Base-by-base conservation (phyloP, 2,797 vertebrate species). In the Orestias chungarensis region DNA sequence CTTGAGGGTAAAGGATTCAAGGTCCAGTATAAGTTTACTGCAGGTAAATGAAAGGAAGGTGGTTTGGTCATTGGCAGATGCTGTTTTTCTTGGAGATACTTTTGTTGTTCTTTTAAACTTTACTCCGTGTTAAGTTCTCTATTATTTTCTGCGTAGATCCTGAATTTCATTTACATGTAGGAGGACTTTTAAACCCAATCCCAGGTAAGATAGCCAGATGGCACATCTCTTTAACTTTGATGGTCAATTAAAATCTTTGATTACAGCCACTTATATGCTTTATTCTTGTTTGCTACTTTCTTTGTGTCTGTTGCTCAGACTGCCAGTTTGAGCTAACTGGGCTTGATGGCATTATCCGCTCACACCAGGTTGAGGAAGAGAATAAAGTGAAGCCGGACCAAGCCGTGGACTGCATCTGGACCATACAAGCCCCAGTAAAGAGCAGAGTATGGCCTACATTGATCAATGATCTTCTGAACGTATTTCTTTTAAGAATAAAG, bases 361-460 rank as follows among this genome's bases (percentile, higher is more conserved):
- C 97, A 78, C 96, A 96, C 93, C 97, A 99, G 88, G 96, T 99
- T 82, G 97, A 99, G 61, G 96, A 98, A 83, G 96, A 97, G 79
- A 93, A 95, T 29, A 97, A 96, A 90, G 94, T 96, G 75, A 97
- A 95, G 84, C 91, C 95, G 0, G 97, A 96, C 71, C 96, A 98
- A 93, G 96, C 97, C 8, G 91, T 98, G 85, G 97, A 99, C 88
- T 99, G 97, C 82, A 98, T 98, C 89, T 99, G 97, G 97, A 98
- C 97, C 29, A 96, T 99, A 90, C 95, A 94, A 76, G 97, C 96
- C 6, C 97, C 97, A 57, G 91, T 94, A 54, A 96, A 95, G 92
- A 95, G 95, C 83, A 96, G 97, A 94, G 97, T 97, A 82, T 1
- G 44, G 6, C 35, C 57, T 68, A 20, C 66, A n/a, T 65, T 50